Evolutionary conservation across 2,888 invertebrate species (phyloP).

Genomic region (Cryptops parisi): DNA sequence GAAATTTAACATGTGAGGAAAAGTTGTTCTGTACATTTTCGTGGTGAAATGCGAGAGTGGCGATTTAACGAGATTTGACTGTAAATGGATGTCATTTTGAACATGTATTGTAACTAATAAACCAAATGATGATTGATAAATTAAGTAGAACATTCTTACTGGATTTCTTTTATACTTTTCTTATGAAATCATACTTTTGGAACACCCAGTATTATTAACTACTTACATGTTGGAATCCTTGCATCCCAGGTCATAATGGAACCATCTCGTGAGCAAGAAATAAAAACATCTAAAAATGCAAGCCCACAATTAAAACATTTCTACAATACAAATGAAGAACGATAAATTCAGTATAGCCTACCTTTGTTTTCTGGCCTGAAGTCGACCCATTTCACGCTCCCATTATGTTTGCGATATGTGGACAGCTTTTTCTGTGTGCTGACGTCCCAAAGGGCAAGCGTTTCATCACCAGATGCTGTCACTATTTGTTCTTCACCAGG

Average conservation of each 20-base stretch:
- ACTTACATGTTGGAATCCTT: background rate
- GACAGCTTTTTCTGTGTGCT: conserved; percentile 26
- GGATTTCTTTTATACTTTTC: too few relatives aligned
- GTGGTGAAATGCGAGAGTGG: too few relatives aligned
- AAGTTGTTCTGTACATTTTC: too few relatives aligned
- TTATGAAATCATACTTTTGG: too few relatives aligned
- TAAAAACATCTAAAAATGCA: conserved; percentile 17
- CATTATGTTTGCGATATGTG: conserved; percentile 54
- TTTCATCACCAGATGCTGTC: conserved; percentile 74
- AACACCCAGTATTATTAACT: background rate
- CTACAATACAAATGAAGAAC: background rate
- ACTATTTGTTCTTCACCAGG: conserved; percentile 55
- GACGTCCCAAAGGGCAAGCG: conserved; percentile 63
- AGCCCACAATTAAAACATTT: background rate
- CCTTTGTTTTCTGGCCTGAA: conserved; percentile 50
- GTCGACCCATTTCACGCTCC: conserved; percentile 67
- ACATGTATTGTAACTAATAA: too few relatives aligned
- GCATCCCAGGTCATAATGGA: background rate
- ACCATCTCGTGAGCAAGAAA: conserved; percentile 23
- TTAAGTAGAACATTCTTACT: too few relatives aligned
- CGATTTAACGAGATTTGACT: too few relatives aligned
- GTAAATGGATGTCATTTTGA: too few relatives aligned
- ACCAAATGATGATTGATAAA: too few relatives aligned
- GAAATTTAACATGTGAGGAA: too few relatives aligned
- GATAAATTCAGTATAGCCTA: too few relatives aligned